Base-by-base conservation (phyloP, 2,888 invertebrate species). In the Agonopterix subpropinquella region DNA sequence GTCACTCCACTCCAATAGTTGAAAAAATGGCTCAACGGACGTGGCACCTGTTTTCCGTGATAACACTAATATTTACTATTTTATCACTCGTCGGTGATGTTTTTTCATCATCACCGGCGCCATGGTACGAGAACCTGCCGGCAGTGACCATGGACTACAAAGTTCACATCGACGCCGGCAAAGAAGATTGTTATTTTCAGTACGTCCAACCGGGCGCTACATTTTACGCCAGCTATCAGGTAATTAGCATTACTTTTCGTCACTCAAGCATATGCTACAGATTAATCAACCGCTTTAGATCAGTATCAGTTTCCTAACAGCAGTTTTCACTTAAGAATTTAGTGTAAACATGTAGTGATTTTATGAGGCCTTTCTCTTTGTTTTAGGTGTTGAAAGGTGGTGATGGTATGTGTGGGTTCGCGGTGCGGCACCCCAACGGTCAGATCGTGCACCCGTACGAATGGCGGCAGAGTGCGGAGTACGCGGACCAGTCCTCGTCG, bases 141-240 rank as follows among this genome's bases (percentile, higher is more conserved):
- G 97, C 97, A 8, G 96, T 97, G 36, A 96, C 96, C 1, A 96
- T 97, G 94, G 98, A 98, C 74, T 98, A 98, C 76, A 97, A 97
- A 86, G 95, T 98, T 37, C 95, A 97, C 80, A 93, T 98, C 55
- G 96, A 96, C 67, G 95, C 97, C n/a, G 97, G 97, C 50, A 89
- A 89, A 64, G 97, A 98, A 82, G 98, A 98, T 72, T 98, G 98
- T 83, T 98, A 97, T 82, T 97, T 92, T 79, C 98, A 98, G 89
- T 96, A 95, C 88, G 96, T 97, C 52, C 95, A 96, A 67, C 92
- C 94, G 49, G 96, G 96, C 48, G 96, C 97, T 15, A 96, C 96
- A 53, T 95, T 98, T 74, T 97, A 96, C 83, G 96, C 97, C 54
- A 96, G 96, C 63, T 97, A 96, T 83, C 97, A 97, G 92, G 98